Evolutionary conservation across 2,888 invertebrate genomes (phyloP), one percentile per base, ranked within the genome.

Genomic region (Epistrophella euchroma): DNA sequence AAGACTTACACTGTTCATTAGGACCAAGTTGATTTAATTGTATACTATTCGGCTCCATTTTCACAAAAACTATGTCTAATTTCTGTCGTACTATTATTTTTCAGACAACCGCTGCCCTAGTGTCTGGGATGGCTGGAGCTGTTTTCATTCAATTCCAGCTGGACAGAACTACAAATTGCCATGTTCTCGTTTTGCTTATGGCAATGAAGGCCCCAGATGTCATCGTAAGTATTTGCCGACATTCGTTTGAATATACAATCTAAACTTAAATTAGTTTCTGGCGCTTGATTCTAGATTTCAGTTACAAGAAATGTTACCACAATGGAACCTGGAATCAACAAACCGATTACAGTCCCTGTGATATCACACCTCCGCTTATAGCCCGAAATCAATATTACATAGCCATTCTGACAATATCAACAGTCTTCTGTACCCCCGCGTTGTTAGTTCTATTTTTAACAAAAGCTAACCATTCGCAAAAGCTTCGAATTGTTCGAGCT

Each of bases 111-210:
- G 87, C 35, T 95, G 95, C 90, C 93, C 93, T 15, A 91, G 94
- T 0, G 93, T 94, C 0, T 95, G 95, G 93, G 95, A 95, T 87
- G 95, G 93, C 0, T 95, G 95, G 95, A 93, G 93, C 6, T 95
- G 95, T 89, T 95, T 94, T 93, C 92, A 91, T 15, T 90, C 92
- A 9, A 92, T 93, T 0, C 89, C 92, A 19, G 91, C 92, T 0
- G 93, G 93, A 4, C 92, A 93, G 2, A 89, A 91, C 0, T 92
- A 92, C 0, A 89, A 89, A n/a, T 91, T 93, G 83, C 90, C 93
- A 1, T 95, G 95, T 90, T 94, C 94, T 0, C 93, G 93, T 77
- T 94, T 94, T 88, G 94, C 94, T 0, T 95, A 95, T 88, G 93
- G 94, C 25, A 93, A 93, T 68, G 87, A 90, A 0, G 93, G 93